Conservation (phyloP, 2,888 invertebrate genomes). For the Drosophila histrio region DNA sequence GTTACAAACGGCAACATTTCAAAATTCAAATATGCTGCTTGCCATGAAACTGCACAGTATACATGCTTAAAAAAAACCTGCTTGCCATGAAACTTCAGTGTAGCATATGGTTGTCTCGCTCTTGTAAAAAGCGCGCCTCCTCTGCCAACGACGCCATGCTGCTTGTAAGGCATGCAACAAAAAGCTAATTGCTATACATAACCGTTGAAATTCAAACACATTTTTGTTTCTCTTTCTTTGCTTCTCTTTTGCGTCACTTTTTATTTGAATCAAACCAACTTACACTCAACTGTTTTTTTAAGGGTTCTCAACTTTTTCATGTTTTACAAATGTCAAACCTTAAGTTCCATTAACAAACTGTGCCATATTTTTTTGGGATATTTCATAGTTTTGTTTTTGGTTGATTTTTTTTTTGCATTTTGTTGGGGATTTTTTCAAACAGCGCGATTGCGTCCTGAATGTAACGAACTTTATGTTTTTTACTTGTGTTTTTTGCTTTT, state of each 20-base stretch:
- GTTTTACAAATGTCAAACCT: constrained; percentile 54
- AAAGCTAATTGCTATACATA: constrained; percentile 8
- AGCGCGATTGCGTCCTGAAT: constrained; percentile 38
- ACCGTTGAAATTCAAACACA: constrained; percentile 24
- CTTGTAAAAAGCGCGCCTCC: background rate
- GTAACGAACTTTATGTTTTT: constrained; percentile 57
- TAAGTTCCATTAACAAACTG: constrained; percentile 67
- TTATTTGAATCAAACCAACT: constrained; percentile 60
- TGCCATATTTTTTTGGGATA: constrained; percentile 35
- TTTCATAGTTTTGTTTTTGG: constrained; percentile 25
- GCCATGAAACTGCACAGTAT: background rate
- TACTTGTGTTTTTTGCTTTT: constrained; percentile 20
- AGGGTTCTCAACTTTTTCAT: constrained; percentile 17
- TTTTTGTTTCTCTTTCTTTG: constrained; percentile 44
- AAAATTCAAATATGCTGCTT: background rate
- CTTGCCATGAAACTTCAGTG: background rate
- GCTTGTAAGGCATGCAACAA: background rate
- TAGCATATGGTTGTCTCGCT: constrained; percentile 6
- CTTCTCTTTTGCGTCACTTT: constrained; percentile 54
- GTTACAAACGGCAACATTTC: background rate
- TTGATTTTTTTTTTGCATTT: constrained; percentile 21
- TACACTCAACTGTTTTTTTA: constrained; percentile 30
- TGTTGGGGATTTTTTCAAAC: constrained; percentile 27
- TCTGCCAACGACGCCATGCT: background rate
- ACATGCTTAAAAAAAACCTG: background rate